Percentiles rank a stretch among this genome's conserved stretches.
These are phyloP conservation scores for Geococcyx californianus DNA, from an alignment of 2,113 vertebrate species.

Conservation along the genomic window DNA sequence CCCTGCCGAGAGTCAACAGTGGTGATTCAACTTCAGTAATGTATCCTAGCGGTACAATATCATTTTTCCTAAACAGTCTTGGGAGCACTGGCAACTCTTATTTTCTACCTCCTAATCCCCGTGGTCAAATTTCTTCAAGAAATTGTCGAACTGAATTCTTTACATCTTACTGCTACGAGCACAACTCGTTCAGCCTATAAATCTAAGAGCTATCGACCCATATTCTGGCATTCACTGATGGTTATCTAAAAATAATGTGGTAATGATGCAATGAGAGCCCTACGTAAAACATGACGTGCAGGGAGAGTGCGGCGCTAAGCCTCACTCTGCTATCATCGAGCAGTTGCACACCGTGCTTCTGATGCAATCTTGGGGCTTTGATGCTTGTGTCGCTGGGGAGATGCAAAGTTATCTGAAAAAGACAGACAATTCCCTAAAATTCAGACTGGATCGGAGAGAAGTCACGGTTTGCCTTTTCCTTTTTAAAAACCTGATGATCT, in stretches of 20 bases:
- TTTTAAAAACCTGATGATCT: background rate
- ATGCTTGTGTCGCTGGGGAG: background rate
- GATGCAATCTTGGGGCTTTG: background rate
- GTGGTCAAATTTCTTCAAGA: background rate
- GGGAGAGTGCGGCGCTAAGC: background rate
- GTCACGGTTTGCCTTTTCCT: background rate
- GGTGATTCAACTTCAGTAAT: background rate
- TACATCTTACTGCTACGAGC: background rate
- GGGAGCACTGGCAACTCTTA: background rate
- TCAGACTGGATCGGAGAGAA: background rate
- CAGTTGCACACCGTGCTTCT: background rate
- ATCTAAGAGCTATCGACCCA: slow-evolving; percentile 49
- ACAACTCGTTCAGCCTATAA: slow-evolving; percentile 31
- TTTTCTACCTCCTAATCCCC: background rate
- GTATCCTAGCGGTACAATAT: background rate
- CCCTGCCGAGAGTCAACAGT: background rate
- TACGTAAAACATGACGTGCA: background rate
- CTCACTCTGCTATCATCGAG: background rate
- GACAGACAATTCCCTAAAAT: background rate
- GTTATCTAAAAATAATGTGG: slow-evolving; percentile 45
- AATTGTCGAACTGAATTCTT: background rate
- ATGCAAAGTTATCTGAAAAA: background rate
- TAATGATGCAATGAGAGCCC: background rate
- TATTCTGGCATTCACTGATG: background rate
- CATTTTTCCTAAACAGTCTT: slow-evolving; percentile 17